Evolutionary conservation across 2,888 invertebrate species (phyloP), one percentile per base, ranked within the genome.

Genomic region (Willowsia nigromaculata): DNA sequence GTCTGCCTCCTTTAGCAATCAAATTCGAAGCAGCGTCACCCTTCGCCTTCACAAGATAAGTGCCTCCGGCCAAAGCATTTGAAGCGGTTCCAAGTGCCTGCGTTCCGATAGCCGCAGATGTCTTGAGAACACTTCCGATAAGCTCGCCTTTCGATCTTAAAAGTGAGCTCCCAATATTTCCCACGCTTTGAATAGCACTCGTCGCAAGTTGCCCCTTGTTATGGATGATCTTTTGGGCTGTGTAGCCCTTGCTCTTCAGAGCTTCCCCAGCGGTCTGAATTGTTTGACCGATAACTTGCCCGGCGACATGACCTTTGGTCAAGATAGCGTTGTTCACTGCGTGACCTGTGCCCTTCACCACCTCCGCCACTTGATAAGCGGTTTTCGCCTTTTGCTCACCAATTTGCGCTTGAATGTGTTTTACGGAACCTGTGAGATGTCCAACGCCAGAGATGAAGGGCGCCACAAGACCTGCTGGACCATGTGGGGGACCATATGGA

Each of bases 341-440:
- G 7, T 85, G 2, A 7, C 78, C 85, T 30, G 85, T 78, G 5
- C 50, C 47, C 43, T 65, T 85, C 1, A 85, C 37, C 0, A 27
- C 65, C 1, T 62, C 78, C 11, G 33, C 76, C 1, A 85, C 11
- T 22, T 85, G 85, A 62, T 30, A 78, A 33, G 85, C 85, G 0
- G 76, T 65, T 47, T 85, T 40, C 1, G 78, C 78, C 11, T 85
- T 85, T 50, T 85, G 85, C 6, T 76, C 78, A 0, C 47, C 78
- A 50, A 78, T 1, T n/a, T 62, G n/a, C n/a, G 78, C 6, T 65
- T 85, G 47, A 1, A 85, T 2, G 1, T 76, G 43, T 37, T 76
- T 78, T 27, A 85, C 78, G 7, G 85, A 62, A 6, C 59, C 7
- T 1, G 76, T 85, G 5, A 85, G 13, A 0, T 85, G 47, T 33